These are phyloP conservation scores for Rugalucina vietnamica DNA, from an alignment of 2,888 invertebrate species.

Conservation along the genomic window DNA sequence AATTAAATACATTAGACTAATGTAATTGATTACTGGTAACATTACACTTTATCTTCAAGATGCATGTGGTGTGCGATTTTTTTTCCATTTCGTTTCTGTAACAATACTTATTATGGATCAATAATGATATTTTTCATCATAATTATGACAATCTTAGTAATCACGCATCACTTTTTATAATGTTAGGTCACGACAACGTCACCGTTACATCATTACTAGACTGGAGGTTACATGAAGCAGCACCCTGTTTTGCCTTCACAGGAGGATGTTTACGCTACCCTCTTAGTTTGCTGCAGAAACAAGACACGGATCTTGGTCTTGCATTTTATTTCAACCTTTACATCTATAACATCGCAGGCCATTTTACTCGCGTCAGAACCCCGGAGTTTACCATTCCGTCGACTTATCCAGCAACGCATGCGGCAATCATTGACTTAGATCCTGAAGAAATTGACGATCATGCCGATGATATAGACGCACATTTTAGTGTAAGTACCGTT, in stretches of 20 bases:
- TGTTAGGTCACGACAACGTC: constrained; percentile 23
- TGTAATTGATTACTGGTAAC: too few species aligned
- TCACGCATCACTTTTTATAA: too few species aligned
- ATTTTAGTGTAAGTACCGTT: constrained; percentile 31
- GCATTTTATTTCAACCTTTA: constrained; percentile 41
- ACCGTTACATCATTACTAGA: constrained; percentile 26
- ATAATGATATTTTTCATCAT: too few species aligned
- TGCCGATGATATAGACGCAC: constrained; percentile 27
- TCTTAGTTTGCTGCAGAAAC: constrained; percentile 27
- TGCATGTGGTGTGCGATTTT: too few species aligned
- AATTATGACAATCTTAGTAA: too few species aligned
- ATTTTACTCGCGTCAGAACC: constrained; percentile 40
- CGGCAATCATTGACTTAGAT: constrained; percentile 49
- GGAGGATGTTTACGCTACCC: constrained; percentile 49
- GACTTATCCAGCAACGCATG: constrained; percentile 46
- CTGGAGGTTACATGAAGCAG: constrained; percentile 30
- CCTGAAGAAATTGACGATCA: not conserved
- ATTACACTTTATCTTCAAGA: too few species aligned
- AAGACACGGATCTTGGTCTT: constrained; percentile 34
- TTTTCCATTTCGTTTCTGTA: too few species aligned
- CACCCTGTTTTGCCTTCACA: not conserved
- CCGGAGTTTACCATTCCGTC: constrained; percentile 51
- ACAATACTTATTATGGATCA: too few species aligned
- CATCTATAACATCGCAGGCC: constrained; percentile 62
- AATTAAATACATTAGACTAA: too few species aligned